Evolutionary conservation across 2,797 vertebrate genomes (phyloP).

Genomic region (Alcedo quadribrachys): DNA sequence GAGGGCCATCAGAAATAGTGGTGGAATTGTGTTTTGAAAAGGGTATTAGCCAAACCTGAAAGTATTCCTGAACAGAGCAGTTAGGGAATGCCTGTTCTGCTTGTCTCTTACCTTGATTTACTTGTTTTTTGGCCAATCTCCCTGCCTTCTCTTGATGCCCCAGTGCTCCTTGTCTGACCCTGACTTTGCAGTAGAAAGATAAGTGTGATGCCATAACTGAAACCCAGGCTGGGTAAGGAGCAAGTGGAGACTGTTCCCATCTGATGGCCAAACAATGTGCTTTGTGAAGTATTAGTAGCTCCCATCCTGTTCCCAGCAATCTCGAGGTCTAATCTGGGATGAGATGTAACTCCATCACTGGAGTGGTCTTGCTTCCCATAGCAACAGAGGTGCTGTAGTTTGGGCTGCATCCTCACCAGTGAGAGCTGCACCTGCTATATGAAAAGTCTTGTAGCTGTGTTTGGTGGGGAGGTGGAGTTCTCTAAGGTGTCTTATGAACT

Average conservation of each 20-base stretch:
- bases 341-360: neutral
- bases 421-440: neutral
- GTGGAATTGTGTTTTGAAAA: neutral
- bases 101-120: neutral
- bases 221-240: neutral
- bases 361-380: neutral
- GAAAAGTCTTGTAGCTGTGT: neutral
- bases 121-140: neutral
- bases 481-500: neutral
- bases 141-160: neutral
- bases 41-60: neutral
- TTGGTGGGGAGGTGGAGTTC: neutral
- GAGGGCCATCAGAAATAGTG: neutral
- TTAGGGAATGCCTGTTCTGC: neutral
- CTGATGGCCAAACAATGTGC: neutral
- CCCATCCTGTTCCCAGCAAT: neutral
- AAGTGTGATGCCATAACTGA: neutral
- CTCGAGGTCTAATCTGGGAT: neutral
- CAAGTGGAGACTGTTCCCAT: neutral
- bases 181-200: neutral
- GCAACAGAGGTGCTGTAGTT: neutral
- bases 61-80: neutral
- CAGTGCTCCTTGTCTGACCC: neutral
- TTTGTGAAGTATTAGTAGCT: neutral
- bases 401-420: neutral